Base-by-base conservation (phyloP, 53 echinoderm and acorn worm species). In the Apostichopus leukothele region DNA sequence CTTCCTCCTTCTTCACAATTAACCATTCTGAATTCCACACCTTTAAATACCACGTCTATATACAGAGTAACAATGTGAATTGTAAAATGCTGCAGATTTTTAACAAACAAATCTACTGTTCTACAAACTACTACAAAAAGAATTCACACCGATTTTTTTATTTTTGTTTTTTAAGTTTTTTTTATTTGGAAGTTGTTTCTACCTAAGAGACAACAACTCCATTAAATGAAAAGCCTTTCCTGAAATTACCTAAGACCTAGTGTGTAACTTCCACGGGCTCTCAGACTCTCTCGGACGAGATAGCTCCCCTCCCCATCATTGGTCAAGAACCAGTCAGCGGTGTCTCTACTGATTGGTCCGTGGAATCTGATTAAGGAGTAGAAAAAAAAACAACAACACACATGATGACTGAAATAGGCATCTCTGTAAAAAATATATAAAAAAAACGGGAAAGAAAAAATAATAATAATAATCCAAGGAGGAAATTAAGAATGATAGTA, bases 281-380 rank as follows among this genome's bases (percentile, higher is more conserved):
- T 84, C 14, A 84, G 96, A 88, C 98, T 98, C 91, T 98, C 98
- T 51, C 98, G 57, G 53, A 98, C 95, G 83, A 98, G 68, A 83
- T 98, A 98, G 90, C 98, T 98, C 59, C 98, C 98, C 76, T 98
- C 98, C 75, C 98, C 98, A 51, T 90, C 93, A 51, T 89, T 80
- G 59, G 92, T 92, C 84, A 98, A 86, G 53, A 93, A 52, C 26
- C 89, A 88, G 90, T 98, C 98, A 4, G 94, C 96, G 19, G 90
- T 95, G 63, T 96, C 98, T n/a, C 97, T 71, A 3, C 94, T 91
- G 88, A 98, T 91, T 13, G 98, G 83, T 9, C 98, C 98, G 54
- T 98, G 98, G 89, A 90, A 98, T 66, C 98, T 98, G 78, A 39
- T 67, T 60, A 14, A 88, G 12, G 78, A 26, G 57, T 76, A 87